Conservation (phyloP, 2,888 invertebrate genomes). For the Diarsia dahlii region DNA sequence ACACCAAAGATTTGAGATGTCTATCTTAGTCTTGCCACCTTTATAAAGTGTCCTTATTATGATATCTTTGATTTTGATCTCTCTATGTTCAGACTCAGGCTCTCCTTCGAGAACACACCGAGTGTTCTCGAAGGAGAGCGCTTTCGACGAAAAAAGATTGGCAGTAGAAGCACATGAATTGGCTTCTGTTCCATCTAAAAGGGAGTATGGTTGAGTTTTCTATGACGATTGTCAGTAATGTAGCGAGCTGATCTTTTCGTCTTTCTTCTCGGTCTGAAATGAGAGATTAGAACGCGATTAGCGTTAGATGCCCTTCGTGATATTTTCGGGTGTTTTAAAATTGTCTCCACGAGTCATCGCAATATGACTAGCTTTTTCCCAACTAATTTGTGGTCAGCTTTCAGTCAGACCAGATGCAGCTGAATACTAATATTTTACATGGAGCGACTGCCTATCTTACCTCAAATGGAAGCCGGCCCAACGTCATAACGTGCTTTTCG, state of each 20-base stretch:
- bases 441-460: no score
- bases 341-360: background rate
- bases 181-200: conserved; percentile 63
- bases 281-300: conserved; percentile 40
- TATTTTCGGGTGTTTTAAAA: conserved; percentile 1
- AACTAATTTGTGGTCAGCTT: background rate
- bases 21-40: conserved; percentile 71
- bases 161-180: conserved; percentile 69
- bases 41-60: conserved; percentile 55
- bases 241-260: conserved; percentile 56
- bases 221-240: conserved; percentile 57
- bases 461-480: no score
- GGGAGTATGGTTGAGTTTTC: conserved; percentile 66
- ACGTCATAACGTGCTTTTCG: no score
- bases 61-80: conserved; percentile 68
- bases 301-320: conserved; percentile 54
- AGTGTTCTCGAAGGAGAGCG: conserved; percentile 65
- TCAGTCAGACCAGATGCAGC: background rate
- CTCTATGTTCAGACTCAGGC: conserved; percentile 67
- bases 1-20: conserved; percentile 73
- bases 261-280: conserved; percentile 55
- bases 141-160: conserved; percentile 46
- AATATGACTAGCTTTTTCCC: background rate
- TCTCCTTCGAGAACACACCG: no score
- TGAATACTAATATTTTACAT: background rate